Evolutionary conservation across 2,888 invertebrate species (phyloP).

Genomic region (Andrena trimmerana): DNA sequence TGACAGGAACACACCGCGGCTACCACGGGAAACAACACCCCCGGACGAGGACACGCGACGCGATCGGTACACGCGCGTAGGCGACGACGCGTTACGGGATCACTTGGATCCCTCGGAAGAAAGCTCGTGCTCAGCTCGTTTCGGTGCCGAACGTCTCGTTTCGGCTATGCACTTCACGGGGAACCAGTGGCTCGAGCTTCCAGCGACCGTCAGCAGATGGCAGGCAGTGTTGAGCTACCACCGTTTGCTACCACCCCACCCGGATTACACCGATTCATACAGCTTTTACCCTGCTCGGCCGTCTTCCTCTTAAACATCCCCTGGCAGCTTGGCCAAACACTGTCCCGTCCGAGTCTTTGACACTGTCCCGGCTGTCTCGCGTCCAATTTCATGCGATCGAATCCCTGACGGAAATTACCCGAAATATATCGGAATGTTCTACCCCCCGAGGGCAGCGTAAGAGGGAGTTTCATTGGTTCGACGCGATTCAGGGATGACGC

Average conservation of each 20-base stretch:
- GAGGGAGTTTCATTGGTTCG: conserved; percentile 58
- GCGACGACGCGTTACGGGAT: conserved; percentile 14
- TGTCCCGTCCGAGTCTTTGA: neutral
- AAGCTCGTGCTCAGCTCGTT: conserved; percentile 48
- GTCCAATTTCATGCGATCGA: conserved; percentile 10
- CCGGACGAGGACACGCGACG: conserved; percentile 13
- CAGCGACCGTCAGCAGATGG: conserved; percentile 78
- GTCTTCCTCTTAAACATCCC: neutral
- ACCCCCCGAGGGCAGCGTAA: conserved; percentile 49
- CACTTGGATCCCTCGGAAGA: conserved; percentile 11
- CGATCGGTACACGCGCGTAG: neutral
- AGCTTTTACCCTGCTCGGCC: conserved; percentile 23
- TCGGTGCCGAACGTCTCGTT: conserved; percentile 79
- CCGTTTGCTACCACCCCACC: conserved; percentile 64
- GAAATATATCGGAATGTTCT: conserved; percentile 52
- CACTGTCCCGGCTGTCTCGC: conserved; percentile 12
- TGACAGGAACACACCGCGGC: conserved; percentile 35
- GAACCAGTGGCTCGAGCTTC: conserved; percentile 75
- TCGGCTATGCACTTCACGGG: conserved; percentile 82
- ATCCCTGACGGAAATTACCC: conserved; percentile 41
- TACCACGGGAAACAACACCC: conserved; percentile 6
- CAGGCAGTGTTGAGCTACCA: conserved; percentile 63
- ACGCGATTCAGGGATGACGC: conserved; percentile 58
- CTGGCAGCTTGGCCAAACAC: neutral
- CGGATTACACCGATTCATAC: conserved; percentile 56